phyloP scores from a whole-genome alignment of 2,797 vertebrate species.

The Propithecus perrieri region DNA sequence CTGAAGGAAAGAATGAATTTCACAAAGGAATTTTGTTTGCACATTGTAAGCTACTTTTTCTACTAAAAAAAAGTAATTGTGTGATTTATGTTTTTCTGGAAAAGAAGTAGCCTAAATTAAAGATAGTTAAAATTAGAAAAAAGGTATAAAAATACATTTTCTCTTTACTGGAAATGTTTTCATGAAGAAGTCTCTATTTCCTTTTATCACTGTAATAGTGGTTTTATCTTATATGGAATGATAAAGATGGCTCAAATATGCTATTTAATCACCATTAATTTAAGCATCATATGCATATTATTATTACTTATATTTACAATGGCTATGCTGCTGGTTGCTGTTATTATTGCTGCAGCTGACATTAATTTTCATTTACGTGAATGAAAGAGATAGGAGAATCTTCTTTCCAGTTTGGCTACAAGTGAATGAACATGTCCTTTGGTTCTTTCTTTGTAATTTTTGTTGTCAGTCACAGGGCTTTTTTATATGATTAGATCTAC shows the following conservation, averaged over 20 bases:
- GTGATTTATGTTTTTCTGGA: constrained; percentile 23
- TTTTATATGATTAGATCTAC: constrained; percentile 45
- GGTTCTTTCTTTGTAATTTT: constrained; percentile 8
- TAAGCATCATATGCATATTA: neutral
- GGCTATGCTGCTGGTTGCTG: neutral
- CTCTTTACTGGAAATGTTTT: neutral
- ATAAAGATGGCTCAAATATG: neutral
- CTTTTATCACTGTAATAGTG: neutral
- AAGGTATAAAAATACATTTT: neutral
- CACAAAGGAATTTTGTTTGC: constrained; percentile 47
- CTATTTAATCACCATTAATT: neutral
- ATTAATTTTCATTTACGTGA: constrained; percentile 12
- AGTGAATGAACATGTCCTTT: neutral
- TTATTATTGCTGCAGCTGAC: neutral
- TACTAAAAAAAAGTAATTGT: neutral
- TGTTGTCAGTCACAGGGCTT: neutral
- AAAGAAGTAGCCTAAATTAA: constrained; percentile 20
- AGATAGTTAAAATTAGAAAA: constrained; percentile 20
- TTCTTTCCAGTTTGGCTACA: neutral
- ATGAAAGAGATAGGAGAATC: neutral
- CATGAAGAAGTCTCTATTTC: neutral
- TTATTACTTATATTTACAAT: neutral
- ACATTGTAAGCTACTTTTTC: constrained; percentile 45
- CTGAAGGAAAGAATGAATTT: constrained; percentile 47
- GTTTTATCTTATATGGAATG: neutral